These are phyloP conservation scores for Crambe crambe DNA, from an alignment of 37 sponge, comb jelly and placozoan species.

Conservation along the genomic window DNA sequence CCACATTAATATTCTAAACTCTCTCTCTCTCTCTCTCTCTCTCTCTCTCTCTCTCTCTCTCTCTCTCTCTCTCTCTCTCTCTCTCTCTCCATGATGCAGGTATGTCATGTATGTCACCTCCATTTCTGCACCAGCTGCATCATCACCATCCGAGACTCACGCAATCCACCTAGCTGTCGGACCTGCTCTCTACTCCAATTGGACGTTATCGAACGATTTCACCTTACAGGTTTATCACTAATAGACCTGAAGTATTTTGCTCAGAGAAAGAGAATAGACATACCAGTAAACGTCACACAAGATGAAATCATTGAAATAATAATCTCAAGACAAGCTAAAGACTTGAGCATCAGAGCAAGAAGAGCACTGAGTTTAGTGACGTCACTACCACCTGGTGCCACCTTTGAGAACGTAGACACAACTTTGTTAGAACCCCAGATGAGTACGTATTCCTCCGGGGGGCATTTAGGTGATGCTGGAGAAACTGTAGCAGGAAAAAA, in stretches of 20 bases:
- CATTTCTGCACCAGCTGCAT: conserved; percentile 33
- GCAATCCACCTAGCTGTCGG: no score
- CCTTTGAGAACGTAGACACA: neutral
- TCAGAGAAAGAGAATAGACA: neutral
- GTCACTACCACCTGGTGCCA: neutral
- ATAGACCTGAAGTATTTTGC: conserved; percentile 30
- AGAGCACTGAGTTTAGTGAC: conserved; percentile 17
- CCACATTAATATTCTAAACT: no score
- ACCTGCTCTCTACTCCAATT: conserved; percentile 20
- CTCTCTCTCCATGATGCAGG: neutral
- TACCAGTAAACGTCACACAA: neutral
- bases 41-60: no score
- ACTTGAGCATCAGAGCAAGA: conserved; percentile 18
- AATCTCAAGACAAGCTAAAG: conserved; percentile 38
- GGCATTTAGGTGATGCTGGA: neutral
- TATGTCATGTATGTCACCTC: conserved; percentile 9
- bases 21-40: no score
- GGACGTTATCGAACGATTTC: conserved; percentile 38
- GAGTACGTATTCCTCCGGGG: neutral
- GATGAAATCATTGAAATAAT: conserved; percentile 31
- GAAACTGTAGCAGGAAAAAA: no score
- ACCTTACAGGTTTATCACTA: conserved; percentile 12
- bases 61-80: neutral
- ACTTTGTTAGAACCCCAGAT: neutral
- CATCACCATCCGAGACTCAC: neutral